phyloP scores from a whole-genome alignment of 2,888 invertebrate species.

The Candidula unifasciata region DNA sequence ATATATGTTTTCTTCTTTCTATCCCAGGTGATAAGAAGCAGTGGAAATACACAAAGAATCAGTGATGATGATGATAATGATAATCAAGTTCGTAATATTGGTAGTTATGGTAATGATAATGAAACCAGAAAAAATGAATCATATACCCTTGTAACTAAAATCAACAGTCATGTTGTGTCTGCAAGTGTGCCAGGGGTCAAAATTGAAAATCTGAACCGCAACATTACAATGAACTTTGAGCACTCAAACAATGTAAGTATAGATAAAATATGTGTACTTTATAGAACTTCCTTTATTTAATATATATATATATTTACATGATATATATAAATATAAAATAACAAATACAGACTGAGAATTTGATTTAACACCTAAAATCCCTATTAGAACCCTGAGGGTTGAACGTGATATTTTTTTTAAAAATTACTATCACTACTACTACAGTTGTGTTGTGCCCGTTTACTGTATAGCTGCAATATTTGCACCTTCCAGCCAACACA shows the following conservation, averaged over 20 bases:
- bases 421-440: no score
- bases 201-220: constrained; percentile 18
- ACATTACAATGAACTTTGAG: constrained; percentile 31
- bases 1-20: background rate
- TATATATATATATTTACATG: no score
- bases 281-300: no score
- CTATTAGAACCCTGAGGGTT: no score
- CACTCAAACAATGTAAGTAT: constrained; percentile 38
- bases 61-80: background rate
- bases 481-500: no score
- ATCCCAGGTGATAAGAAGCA: background rate
- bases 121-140: background rate
- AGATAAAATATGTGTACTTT: no score
- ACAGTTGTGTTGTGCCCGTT: no score
- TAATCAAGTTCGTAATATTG: background rate
- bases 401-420: no score
- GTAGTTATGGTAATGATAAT: background rate
- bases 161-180: constrained; percentile 53
- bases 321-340: no score
- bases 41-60: background rate
- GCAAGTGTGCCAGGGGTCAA: constrained; percentile 44
- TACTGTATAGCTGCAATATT: no score
- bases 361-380: no score
- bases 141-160: background rate
- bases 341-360: no score